Base-by-base conservation (phyloP, 35 echinoderm and acorn worm species). In the Heliocidaris erythrogramma region DNA sequence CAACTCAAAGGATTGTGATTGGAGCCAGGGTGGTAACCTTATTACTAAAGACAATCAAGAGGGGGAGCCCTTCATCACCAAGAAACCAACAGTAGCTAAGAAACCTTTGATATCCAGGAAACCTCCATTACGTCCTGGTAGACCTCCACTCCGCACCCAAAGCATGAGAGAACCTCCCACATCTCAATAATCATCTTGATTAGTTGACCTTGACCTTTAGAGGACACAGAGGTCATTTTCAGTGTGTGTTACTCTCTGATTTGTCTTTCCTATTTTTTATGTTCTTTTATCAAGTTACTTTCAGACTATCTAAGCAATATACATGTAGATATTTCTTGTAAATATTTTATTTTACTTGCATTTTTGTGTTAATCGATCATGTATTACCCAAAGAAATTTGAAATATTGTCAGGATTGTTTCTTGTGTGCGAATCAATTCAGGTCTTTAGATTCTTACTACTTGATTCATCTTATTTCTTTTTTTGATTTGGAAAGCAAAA, bases 1-100 rank as follows among this genome's bases (percentile, higher is more conserved):
- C 49, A 92, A 92, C 91, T 92, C 91, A 0, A 92, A 92, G 50
- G 49, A 92, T 48, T 30, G 48, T 59, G 91, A 92, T 48, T 92
- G 91, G 91, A 92, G 17, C 0, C 31, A 59, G 27, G 91, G 91
- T 18, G 91, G 91, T 14, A 48, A 92, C 50, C 91, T 49, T 9
- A 92, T 92, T 48, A 92, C 91, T 30, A 89, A 89, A 89, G 87
- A 89, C 47, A 48, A 27, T 47, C 29, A 30, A 48, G 91, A 92
- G 91, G 91, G 48, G 50, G 49, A 49, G 91, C 49, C 91, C 49
- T 92, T 92, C 48, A 92, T 92, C 27, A 49, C 91, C 11, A 92
- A 92, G 14, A 92, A 92, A 92, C 91, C 91, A 49, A 48, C 91
- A 92, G n/a, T 92, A 32, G 29, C 91, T 5, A 92, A 92, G 48